A percentile compares a stretch with the other conserved stretches of the same genome.
Conservation (phyloP, 2,797 vertebrate species). For the Sandelia bainsii region DNA sequence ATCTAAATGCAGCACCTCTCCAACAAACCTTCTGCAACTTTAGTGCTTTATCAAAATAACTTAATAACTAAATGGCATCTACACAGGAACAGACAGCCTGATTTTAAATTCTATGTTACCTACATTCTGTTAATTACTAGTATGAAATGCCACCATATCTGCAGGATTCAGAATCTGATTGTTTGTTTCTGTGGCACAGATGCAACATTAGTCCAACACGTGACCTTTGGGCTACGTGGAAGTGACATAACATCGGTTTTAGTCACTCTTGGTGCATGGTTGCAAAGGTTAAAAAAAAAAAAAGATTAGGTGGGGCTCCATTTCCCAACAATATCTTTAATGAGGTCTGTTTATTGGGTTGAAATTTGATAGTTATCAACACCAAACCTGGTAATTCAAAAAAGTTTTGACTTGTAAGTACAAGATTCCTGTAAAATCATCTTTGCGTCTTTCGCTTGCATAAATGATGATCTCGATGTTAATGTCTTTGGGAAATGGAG, state of each 20-base stretch:
- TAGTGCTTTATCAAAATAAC: conserved; percentile 41
- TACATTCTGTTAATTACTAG: too few relatives aligned
- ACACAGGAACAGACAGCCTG: background rate
- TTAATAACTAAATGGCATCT: conserved; percentile 8
- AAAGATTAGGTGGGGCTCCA: background rate
- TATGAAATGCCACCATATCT: conserved; percentile 11
- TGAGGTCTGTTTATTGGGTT: background rate
- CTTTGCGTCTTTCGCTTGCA: background rate
- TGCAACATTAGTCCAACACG: conserved; percentile 12
- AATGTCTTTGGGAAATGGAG: conserved; percentile 54
- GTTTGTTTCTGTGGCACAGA: conserved; percentile 20
- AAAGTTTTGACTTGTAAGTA: background rate
- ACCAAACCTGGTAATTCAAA: too few relatives aligned
- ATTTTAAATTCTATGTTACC: conserved; percentile 8
- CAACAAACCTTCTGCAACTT: conserved; percentile 22
- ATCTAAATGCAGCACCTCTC: background rate
- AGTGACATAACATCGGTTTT: conserved; percentile 4
- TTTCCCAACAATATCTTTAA: conserved; percentile 3
- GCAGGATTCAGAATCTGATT: background rate
- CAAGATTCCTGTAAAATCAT: background rate
- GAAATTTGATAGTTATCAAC: background rate
- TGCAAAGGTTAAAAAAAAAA: background rate
- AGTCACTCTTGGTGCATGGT: background rate
- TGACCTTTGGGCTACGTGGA: conserved; percentile 2
- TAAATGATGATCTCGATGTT: background rate